phyloP scores from a whole-genome alignment of 2,113 vertebrate genomes.

The Poeciliopsis occidentalis region DNA sequence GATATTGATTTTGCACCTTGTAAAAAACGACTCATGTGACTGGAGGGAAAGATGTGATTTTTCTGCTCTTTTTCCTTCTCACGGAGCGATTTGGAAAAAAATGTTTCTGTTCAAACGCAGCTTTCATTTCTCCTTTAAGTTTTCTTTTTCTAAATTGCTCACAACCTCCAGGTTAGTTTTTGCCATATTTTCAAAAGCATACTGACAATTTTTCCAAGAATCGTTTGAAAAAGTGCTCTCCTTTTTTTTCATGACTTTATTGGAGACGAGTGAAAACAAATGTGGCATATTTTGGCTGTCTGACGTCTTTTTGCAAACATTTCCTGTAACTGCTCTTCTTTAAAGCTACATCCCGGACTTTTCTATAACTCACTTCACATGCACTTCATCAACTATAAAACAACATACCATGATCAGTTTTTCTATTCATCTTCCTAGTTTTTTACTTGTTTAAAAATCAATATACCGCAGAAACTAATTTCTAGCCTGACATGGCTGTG shows the following conservation, averaged over 20 bases:
- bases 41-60: constrained; percentile 4
- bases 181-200: constrained; percentile 25
- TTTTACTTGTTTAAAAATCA: not conserved
- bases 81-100: constrained; percentile 4
- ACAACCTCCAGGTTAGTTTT: constrained; percentile 16
- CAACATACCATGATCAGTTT: not conserved
- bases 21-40: constrained; percentile 18
- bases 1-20: constrained; percentile 29
- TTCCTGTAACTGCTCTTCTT: constrained; percentile 37
- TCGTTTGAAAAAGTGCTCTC: not conserved
- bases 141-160: constrained; percentile 4
- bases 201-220: constrained; percentile 26
- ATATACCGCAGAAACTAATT: too few relatives aligned
- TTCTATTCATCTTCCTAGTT: not conserved
- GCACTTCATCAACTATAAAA: not conserved
- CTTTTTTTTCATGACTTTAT: constrained; percentile 29
- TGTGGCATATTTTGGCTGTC: constrained; percentile 52
- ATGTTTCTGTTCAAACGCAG: not conserved
- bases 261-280: constrained; percentile 36
- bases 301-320: constrained; percentile 28
- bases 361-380: not conserved
- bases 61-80: constrained; percentile 1
- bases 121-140: constrained; percentile 20
- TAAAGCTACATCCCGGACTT: too few relatives aligned
- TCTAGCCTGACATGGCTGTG: too few relatives aligned